Evolutionary conservation across 92 coral and sea anemone genomes (phyloP).

Genomic region (Zoanthus sansibaricus): DNA sequence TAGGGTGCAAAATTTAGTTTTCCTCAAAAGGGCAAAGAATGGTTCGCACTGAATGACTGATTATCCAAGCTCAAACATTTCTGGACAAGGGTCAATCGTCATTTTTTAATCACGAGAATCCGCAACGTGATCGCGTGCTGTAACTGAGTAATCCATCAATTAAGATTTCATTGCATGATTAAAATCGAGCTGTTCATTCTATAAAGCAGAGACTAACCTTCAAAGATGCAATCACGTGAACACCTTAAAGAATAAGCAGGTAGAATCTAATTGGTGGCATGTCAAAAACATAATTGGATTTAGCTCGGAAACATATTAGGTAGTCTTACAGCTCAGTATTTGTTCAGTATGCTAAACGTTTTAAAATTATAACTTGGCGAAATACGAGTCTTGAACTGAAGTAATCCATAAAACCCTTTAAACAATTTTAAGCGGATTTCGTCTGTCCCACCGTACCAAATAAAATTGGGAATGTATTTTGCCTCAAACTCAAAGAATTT

Average conservation of each 20-base stretch:
- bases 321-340: not conserved
- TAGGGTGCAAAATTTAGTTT: too few species aligned
- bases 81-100: not conserved
- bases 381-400: not conserved
- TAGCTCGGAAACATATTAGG: conserved; percentile 6
- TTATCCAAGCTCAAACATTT: too few species aligned
- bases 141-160: conserved; percentile 6
- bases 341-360: not conserved
- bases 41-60: too few species aligned
- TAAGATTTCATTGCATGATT: conserved; percentile 46
- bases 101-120: not conserved
- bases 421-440: not conserved
- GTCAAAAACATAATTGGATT: conserved; percentile 35
- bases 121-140: conserved; percentile 32
- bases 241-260: not conserved
- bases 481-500: too few species aligned
- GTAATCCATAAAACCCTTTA: not conserved
- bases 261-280: not conserved
- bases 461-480: too few species aligned
- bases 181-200: conserved; percentile 27
- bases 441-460: not conserved
- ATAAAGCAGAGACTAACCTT: not conserved
- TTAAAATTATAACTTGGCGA: not conserved
- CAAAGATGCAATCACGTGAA: conserved; percentile 17
- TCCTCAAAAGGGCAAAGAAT: too few species aligned